Evolutionary conservation across 2,888 invertebrate genomes (phyloP).

Genomic region (Tetramorium bicarinatum): DNA sequence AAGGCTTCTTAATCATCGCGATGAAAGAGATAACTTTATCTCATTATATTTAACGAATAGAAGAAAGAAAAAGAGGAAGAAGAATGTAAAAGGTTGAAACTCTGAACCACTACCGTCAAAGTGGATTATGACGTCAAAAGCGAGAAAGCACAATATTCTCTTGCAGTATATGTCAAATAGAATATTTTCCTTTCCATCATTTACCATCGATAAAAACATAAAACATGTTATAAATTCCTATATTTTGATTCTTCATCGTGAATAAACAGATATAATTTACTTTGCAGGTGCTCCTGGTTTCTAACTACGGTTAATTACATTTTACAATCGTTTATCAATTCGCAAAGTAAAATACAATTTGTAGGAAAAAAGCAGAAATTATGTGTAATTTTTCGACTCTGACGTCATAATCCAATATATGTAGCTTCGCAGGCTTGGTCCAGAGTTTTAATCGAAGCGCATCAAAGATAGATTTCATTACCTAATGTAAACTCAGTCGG

Average conservation of each 20-base stretch:
- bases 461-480: slow-evolving; percentile 65
- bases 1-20: not conserved
- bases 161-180: slow-evolving; percentile 16
- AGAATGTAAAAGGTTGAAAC: slow-evolving; percentile 40
- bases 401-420: slow-evolving; percentile 36
- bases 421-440: not conserved
- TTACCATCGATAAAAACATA: not conserved
- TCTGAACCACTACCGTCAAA: slow-evolving; percentile 17
- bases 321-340: slow-evolving; percentile 7
- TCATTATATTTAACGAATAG: slow-evolving; percentile 19
- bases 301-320: not conserved
- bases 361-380: not conserved
- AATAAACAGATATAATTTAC: slow-evolving; percentile 9
- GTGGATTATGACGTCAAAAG: slow-evolving; percentile 43
- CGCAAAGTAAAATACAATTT: slow-evolving; percentile 9
- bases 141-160: slow-evolving; percentile 31
- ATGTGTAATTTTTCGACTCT: slow-evolving; percentile 31
- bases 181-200: slow-evolving; percentile 6
- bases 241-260: not conserved
- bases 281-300: not conserved
- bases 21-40: slow-evolving; percentile 30
- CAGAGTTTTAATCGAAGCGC: slow-evolving; percentile 45
- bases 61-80: not conserved
- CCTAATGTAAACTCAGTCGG: slow-evolving; percentile 60
- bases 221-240: slow-evolving; percentile 5